Conservation (phyloP, 2,797 vertebrate species). For the Acipenser ruthenus region DNA sequence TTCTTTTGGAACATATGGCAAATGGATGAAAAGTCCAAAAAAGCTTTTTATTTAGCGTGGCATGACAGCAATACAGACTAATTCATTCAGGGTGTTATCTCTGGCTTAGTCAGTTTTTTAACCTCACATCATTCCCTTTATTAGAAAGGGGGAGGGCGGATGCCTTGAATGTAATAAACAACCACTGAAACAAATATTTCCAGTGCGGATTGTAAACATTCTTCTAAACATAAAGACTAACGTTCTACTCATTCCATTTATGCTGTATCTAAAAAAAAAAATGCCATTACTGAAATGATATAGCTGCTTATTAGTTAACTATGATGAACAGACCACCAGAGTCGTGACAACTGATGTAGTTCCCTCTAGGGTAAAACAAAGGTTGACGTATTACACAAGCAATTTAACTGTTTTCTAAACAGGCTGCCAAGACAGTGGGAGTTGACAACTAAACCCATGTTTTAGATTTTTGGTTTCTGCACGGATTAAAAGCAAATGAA, state of each 20-base stretch:
- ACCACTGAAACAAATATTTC: slow-evolving; percentile 1
- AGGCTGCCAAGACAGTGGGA: slow-evolving; percentile 97
- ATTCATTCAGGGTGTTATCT: slow-evolving; percentile 8
- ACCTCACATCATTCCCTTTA: neutral
- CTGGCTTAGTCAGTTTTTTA: neutral
- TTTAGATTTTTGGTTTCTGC: slow-evolving; percentile 61
- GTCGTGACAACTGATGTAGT: slow-evolving; percentile 86
- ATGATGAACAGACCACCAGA: slow-evolving; percentile 91
- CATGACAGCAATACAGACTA: slow-evolving; percentile 8
- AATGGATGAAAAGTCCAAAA: neutral
- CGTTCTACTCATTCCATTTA: slow-evolving; percentile 14
- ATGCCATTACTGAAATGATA: slow-evolving; percentile 63
- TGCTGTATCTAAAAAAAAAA: slow-evolving; percentile 14
- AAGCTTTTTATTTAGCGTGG: neutral
- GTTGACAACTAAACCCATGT: slow-evolving; percentile 75
- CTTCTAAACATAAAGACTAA: slow-evolving; percentile 10
- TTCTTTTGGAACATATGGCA: slow-evolving; percentile 5
- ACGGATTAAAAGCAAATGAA: slow-evolving; percentile 75
- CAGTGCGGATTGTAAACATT: slow-evolving; percentile 8
- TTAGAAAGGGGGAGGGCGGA: neutral
- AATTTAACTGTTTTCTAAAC: slow-evolving; percentile 98
- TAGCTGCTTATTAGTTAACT: slow-evolving; percentile 79
- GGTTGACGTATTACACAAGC: slow-evolving; percentile 98
- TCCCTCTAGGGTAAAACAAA: slow-evolving; percentile 88
- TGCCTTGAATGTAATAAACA: neutral